These are phyloP conservation scores for Eristalinus sepulchralis DNA, from an alignment of 2,888 invertebrate genomes.

Conservation along the genomic window DNA sequence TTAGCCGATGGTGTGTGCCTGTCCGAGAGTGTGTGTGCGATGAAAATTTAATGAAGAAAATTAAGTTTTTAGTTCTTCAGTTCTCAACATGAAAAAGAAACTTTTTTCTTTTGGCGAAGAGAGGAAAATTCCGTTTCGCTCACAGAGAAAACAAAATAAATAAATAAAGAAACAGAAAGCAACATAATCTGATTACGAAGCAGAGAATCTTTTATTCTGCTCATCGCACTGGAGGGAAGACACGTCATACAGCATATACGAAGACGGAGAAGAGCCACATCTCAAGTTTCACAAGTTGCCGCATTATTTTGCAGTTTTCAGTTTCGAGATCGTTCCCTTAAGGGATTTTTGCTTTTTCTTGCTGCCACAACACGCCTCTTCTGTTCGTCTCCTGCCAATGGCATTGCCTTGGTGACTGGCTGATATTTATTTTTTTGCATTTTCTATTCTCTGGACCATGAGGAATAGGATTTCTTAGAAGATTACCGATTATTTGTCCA, in stretches of 20 bases:
- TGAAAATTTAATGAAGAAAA: constrained; percentile 61
- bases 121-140: constrained; percentile 28
- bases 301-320: constrained; percentile 61
- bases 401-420: constrained; percentile 3
- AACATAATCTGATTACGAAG: constrained; percentile 62
- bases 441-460: constrained; percentile 5
- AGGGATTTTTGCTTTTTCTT: constrained; percentile 25
- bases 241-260: constrained; percentile 9
- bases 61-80: constrained; percentile 44
- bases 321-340: constrained; percentile 29
- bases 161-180: constrained; percentile 44
- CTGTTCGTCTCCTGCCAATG: neutral
- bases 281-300: constrained; percentile 64
- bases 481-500: constrained; percentile 3
- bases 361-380: neutral
- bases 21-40: constrained; percentile 12
- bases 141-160: constrained; percentile 23
- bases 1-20: neutral
- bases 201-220: constrained; percentile 37
- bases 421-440: constrained; percentile 33
- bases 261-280: constrained; percentile 25
- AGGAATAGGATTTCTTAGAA: constrained; percentile 15
- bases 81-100: neutral
- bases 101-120: neutral
- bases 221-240: neutral